Evolutionary conservation across 2,888 invertebrate species (phyloP), one percentile per base, ranked within the genome.

Genomic region (Digitonthophagus gazella): DNA sequence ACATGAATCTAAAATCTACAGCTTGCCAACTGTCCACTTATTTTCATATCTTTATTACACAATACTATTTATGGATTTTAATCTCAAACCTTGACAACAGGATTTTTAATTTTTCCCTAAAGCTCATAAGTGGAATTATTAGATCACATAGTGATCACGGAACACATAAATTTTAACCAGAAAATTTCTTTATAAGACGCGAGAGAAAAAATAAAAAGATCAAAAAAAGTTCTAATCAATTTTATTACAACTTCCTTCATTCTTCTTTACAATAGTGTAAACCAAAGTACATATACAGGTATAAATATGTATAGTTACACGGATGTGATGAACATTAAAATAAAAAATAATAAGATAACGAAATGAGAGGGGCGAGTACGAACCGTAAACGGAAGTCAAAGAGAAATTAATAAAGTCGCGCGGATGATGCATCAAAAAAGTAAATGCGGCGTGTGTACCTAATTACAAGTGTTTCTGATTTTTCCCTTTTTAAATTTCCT

Each of bases 391-490:
- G 18, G 19, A 61, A 61, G 19, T 19, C 6, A 20, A 61, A 20
- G 61, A 61, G 16, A n/a, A 18, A 18, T 19, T 61, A 6, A 44
- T 44, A 44, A 44, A 44, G n/a, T n/a, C 28, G 28, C 28, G 28
- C 28, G 28, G 11, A 44, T 44, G 28, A 44, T 44, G 11, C 28
- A 8, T 44, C 11, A 44, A 44, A 44, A 44, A 67, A 67, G 28
- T 67, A 67, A 67, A 67, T 67, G 67, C 67, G 58, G 18, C 58
- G 58, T 58, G 61, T 67, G 28, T 67, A 67, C 67, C 67, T 67
- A 67, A 67, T 67, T 67, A 67, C 57, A 58, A 67, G 28, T 67
- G 67, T 58, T 65, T 64, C 28, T 44, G 8, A 44, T 44, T 44
- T 44, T 44, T 11, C 3, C 28, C 11, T 44, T 44, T 44, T 44